Base-by-base conservation (phyloP, 30 jellyfish, hydroid and myxozoan species). In the Hydra vulgaris region DNA sequence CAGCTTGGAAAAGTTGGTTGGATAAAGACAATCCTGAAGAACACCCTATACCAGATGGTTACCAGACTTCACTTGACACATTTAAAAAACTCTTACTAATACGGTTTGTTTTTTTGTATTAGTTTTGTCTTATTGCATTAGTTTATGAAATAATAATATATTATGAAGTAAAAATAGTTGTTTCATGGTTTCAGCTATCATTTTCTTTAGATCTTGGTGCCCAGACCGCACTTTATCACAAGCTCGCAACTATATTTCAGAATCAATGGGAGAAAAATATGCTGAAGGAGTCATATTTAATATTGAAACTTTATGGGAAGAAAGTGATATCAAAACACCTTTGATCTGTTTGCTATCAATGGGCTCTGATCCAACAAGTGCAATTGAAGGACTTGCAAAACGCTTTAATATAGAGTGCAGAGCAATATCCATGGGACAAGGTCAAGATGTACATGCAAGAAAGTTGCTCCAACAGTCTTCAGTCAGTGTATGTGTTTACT, bases 351-450 rank as follows among this genome's bases (percentile, higher is more conserved):
- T 90, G 78, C 89, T 90, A 53, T 90, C 97, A 1, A 90, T 90
- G 97, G 97, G 97, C 12, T 85, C 97, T 3, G 97, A 90, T 73
- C 97, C 97, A 4, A 90, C 97, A 22, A 90, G 94, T 73, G 89
- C 97, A 20, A 90, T 90, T 25, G 97, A 90, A 79, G 95, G 88
- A 25, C 81, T 90, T 69, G 97, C 97, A 7, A 90, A 90, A 26
- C 72, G 94, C 61, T 82, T 85, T 72, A 85, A 83, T 17, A 73
- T 90, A 27, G 97, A 90, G 70, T 90, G 97, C 82, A 75, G 97
- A 54, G 97, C 97, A 0, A 85, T 90, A 68, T 90, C 97, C 7
- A 90, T 90, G 97, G 97, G 97, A 7, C 97, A 90, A 80, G 97
- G 97, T 0, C 97, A 90, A 74, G 97, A 90, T 27, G 95, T 90